Evolutionary conservation across 2,888 invertebrate species (phyloP).

Genomic region (Megaustenia siamemsis): DNA sequence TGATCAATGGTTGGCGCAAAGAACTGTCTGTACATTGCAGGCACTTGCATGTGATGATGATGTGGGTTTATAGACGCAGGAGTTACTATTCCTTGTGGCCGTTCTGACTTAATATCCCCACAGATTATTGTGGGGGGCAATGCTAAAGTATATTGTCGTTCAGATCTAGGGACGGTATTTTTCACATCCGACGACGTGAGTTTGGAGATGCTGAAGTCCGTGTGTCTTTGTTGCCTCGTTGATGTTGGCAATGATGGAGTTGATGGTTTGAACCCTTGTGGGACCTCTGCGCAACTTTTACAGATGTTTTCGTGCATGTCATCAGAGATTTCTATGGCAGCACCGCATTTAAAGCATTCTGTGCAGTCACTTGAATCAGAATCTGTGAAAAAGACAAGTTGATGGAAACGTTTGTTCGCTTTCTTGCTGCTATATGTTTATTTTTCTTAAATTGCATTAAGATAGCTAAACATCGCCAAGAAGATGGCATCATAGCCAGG

Average conservation of each 20-base stretch:
- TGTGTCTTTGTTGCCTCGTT: conserved; percentile 46
- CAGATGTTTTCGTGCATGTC: background rate
- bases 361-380: conserved; percentile 44
- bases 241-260: background rate
- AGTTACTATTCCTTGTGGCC: background rate
- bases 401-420: too few species aligned
- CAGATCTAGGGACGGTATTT: background rate
- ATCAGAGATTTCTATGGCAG: background rate
- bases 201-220: conserved; percentile 71
- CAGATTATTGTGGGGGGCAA: background rate
- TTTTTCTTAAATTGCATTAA: too few species aligned
- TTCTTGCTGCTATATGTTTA: too few species aligned
- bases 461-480: too few species aligned
- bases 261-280: background rate
- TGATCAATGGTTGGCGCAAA: background rate
- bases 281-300: conserved; percentile 1
- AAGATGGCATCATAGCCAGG: too few species aligned
- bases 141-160: background rate
- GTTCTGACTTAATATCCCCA: background rate
- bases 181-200: conserved; percentile 58
- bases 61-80: background rate
- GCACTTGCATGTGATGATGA: conserved; percentile 2
- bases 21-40: conserved; percentile 27
- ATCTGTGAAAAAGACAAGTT: conserved; percentile 17
- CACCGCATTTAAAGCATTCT: conserved; percentile 30